phyloP scores from a whole-genome alignment of 2,888 invertebrate species.

The Steinernema scapterisci region DNA sequence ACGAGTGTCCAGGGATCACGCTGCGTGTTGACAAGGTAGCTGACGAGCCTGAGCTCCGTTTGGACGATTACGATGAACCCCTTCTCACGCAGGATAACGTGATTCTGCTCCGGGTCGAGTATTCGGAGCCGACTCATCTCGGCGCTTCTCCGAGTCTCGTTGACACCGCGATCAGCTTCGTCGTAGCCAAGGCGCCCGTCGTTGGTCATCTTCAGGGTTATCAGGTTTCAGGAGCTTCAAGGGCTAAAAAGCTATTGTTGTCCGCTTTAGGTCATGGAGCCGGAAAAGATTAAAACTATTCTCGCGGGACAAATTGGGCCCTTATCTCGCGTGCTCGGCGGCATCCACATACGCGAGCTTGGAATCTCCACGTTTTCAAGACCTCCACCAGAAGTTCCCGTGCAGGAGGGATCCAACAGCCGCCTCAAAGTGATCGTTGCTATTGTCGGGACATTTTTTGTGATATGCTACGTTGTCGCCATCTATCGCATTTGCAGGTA shows the following conservation, averaged over 20 bases:
- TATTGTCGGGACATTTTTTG: conserved; percentile 46
- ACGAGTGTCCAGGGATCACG: conserved; percentile 60
- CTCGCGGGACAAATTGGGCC: conserved; percentile 51
- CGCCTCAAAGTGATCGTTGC: conserved; percentile 44
- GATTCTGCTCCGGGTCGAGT: conserved; percentile 58
- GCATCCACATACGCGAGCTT: conserved; percentile 54
- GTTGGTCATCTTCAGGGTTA: conserved; percentile 38
- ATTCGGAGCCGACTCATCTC: conserved; percentile 34
- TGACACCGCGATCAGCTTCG: conserved; percentile 57
- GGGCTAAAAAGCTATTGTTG: no score
- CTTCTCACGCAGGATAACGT: conserved; percentile 60
- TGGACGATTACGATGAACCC: conserved; percentile 59
- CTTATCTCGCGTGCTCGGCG: conserved; percentile 62
- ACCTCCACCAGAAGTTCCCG: conserved; percentile 34
- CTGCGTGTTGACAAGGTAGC: conserved; percentile 42
- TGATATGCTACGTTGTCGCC: conserved; percentile 54
- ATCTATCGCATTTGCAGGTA: conserved; percentile 45
- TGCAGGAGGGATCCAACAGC: conserved; percentile 40
- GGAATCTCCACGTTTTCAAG: background rate
- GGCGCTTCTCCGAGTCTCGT: conserved; percentile 40
- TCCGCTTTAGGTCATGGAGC: conserved; percentile 54
- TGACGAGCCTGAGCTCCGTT: conserved; percentile 34
- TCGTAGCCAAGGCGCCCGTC: conserved; percentile 46
- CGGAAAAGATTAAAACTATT: conserved; percentile 41
- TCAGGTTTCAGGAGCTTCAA: conserved; percentile 39